Base-by-base conservation (phyloP, 2,888 invertebrate genomes). In the Rhamnusium bicolor region DNA sequence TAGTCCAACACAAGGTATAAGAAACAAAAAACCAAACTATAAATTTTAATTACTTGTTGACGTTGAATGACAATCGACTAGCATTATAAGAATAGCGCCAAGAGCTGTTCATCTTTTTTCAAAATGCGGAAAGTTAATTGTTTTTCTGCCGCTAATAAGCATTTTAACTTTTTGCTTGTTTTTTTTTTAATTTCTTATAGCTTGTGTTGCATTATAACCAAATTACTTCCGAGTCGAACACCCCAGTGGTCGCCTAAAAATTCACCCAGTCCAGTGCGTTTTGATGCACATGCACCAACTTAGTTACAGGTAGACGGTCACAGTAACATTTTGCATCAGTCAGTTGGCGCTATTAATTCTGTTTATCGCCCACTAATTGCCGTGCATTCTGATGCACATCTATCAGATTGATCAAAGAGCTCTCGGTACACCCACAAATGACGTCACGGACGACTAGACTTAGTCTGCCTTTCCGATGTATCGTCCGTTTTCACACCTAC, bases 371-470 rank as follows among this genome's bases (percentile, higher is more conserved):
- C 29, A 69, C 60, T 47, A 60, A 69, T 60, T 69, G 60, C 60
- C 49, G 69, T 69, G 69, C 69, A 69, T 69, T 24, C 14, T 56
- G 60, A 69, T 69, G 69, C 69, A 60, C 60, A 69, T 69, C 46
- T 56, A 60, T 60, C 58, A 47, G 60, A 27, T 51, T 69, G 69
- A 69, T 69, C 69, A 69, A 69, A 69, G 69, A 58, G 49, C 68
- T 18, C 68, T 66, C 14, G n/a, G 18, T 21, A 12, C 40, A 67
- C 19, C 58, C 54, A 63, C 12, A n/a, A 18, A 12, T 53, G 49
- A 27, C 27, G 66, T 51, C 66, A 40, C 66, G 66, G 54, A 21
- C 24, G 51, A 8, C 53, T 66, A 47, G 62, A 62, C 47, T 14
- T 21, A 7, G 32, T 14, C 14, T 8, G 16, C 40, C 40, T 40